These are phyloP conservation scores for Pangasius sanitwongsei DNA, from an alignment of 2,797 vertebrate species.

Conservation along the genomic window DNA sequence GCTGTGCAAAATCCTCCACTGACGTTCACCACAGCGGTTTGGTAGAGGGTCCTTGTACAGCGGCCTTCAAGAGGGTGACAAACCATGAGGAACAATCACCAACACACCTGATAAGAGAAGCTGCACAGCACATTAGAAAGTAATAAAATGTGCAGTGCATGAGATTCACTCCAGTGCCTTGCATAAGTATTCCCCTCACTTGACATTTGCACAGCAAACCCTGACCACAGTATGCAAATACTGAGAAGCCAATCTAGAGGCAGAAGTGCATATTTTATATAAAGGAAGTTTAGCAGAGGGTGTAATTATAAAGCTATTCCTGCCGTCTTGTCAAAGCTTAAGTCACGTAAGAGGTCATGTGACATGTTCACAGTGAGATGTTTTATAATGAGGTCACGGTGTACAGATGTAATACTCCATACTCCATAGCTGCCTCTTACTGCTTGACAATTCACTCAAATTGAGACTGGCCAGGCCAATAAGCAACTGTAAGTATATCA, in stretches of 20 bases:
- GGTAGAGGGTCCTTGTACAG: too few relatives aligned
- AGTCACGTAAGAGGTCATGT: constrained; percentile 45
- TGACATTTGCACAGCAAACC: background rate
- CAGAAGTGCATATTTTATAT: background rate
- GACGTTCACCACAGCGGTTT: too few relatives aligned
- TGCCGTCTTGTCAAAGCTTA: background rate
- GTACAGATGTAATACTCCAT: constrained; percentile 37
- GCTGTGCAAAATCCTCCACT: too few relatives aligned
- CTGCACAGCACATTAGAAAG: too few relatives aligned
- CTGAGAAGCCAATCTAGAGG: background rate
- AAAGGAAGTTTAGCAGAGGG: background rate
- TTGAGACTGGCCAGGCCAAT: background rate
- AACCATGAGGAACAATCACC: too few relatives aligned
- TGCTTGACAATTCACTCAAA: background rate
- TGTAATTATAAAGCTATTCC: background rate
- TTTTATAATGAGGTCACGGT: constrained; percentile 63
- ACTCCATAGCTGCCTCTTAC: constrained; percentile 17
- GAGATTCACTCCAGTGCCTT: too few relatives aligned
- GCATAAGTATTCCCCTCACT: too few relatives aligned
- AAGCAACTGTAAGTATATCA: constrained; percentile 62
- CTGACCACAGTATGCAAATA: background rate
- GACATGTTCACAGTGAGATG: constrained; percentile 60
- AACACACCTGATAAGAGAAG: too few relatives aligned
- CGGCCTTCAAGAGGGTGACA: too few relatives aligned
- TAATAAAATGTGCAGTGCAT: too few relatives aligned